phyloP scores from a whole-genome alignment of 2,113 vertebrate species.

The Pheucticus melanocephalus region DNA sequence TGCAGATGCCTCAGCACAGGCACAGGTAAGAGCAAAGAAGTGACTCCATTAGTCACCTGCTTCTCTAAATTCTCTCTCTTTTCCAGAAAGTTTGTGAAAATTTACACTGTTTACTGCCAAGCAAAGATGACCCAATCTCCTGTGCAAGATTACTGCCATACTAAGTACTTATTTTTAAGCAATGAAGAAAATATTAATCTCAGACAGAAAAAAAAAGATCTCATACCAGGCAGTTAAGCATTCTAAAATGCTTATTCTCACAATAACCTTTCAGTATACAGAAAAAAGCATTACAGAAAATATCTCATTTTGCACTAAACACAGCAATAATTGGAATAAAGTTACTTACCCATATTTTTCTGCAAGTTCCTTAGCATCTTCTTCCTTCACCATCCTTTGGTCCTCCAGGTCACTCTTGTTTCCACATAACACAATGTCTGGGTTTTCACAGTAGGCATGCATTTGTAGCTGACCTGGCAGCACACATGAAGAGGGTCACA shows the following conservation, averaged over 20 bases:
- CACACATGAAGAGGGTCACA: neutral
- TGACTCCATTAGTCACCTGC: neutral
- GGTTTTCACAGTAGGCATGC: constrained; percentile 95
- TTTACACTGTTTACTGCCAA: neutral
- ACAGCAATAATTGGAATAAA: neutral
- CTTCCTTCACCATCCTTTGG: constrained; percentile 86
- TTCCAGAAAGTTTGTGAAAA: neutral
- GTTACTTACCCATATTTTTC: constrained; percentile 90
- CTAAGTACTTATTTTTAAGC: neutral
- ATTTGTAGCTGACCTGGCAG: constrained; percentile 90
- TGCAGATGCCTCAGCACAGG: neutral
- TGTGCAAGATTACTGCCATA: neutral
- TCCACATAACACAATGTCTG: constrained; percentile 92
- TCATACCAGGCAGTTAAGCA: neutral
- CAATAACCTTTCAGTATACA: neutral
- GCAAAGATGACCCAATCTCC: neutral
- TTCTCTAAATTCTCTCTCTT: neutral
- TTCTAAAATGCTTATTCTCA: neutral
- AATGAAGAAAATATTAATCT: neutral
- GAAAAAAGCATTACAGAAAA: neutral
- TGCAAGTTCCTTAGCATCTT: constrained; percentile 87
- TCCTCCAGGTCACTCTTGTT: constrained; percentile 94
- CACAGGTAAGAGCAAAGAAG: neutral
- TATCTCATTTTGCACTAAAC: neutral
- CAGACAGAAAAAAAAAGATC: neutral